Evolutionary conservation across 1,140 invertebrate species (phyloP).

Genomic region (Bradynema listronoti): DNA sequence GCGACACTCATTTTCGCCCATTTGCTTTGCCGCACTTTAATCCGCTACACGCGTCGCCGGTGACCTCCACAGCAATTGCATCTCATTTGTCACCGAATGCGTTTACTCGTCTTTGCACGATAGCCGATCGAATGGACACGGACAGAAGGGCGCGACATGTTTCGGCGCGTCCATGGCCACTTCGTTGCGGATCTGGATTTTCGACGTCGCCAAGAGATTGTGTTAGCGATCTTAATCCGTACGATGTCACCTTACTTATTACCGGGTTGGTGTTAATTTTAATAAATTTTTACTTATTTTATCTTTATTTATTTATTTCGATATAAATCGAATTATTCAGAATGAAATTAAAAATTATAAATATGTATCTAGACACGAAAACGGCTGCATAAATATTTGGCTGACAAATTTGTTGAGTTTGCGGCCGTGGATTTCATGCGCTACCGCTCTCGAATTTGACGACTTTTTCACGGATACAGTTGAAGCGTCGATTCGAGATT

Average conservation of each 20-base stretch:
- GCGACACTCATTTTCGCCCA: constrained; percentile 19
- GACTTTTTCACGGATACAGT: constrained; percentile 7
- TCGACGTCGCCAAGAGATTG: too few relatives aligned
- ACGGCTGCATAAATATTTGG: constrained; percentile 24
- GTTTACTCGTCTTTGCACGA: constrained; percentile 3
- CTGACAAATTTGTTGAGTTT: constrained; percentile 16
- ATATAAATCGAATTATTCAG: too few relatives aligned
- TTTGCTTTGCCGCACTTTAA: constrained; percentile 32
- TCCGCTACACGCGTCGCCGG: constrained; percentile 36
- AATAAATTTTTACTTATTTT: not conserved
- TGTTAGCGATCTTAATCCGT: too few relatives aligned
- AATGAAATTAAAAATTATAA: not conserved
- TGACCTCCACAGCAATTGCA: constrained; percentile 24
- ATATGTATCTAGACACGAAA: constrained; percentile 22
- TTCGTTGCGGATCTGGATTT: too few relatives aligned
- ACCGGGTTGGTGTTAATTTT: constrained; percentile 16
- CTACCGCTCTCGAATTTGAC: constrained; percentile 29
- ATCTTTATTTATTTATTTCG: constrained; percentile 7
- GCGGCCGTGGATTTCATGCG: constrained; percentile 18
- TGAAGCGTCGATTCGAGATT: too few relatives aligned
- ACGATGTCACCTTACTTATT: constrained; percentile 7
- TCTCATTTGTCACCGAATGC: constrained; percentile 5
- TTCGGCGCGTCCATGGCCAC: too few relatives aligned
- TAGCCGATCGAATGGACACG: constrained; percentile 10
- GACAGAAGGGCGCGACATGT: too few relatives aligned